Conservation (phyloP, 2,797 vertebrate species). For the Moxostoma hubbsi region DNA sequence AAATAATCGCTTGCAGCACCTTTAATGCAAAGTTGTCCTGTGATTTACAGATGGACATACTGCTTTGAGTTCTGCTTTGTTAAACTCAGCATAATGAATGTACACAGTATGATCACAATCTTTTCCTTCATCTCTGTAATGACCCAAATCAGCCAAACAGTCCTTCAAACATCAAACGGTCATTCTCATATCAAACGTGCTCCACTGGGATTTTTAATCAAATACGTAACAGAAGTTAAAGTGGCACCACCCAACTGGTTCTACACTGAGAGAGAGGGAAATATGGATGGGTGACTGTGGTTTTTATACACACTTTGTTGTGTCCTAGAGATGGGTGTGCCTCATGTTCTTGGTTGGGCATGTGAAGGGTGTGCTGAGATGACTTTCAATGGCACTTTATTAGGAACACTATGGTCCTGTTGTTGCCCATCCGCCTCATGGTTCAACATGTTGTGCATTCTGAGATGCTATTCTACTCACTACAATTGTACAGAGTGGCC, state of each 20-base stretch:
- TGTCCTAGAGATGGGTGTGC: slow-evolving; percentile 36
- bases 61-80: slow-evolving; percentile 25
- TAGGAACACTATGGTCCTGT: too few species aligned
- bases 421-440: too few species aligned
- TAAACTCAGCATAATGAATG: slow-evolving; percentile 35
- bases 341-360: slow-evolving; percentile 43
- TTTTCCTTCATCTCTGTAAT: slow-evolving; percentile 43
- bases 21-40: background rate
- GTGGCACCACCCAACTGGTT: background rate
- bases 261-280: slow-evolving; percentile 27
- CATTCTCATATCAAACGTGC: slow-evolving; percentile 45
- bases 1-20: too few species aligned
- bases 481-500: too few species aligned
- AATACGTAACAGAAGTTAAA: slow-evolving; percentile 64
- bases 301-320: background rate
- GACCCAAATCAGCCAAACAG: slow-evolving; percentile 50
- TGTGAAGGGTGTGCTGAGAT: background rate
- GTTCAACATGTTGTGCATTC: too few species aligned
- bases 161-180: slow-evolving; percentile 45
- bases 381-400: background rate
- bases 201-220: slow-evolving; percentile 68
- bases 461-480: too few species aligned
- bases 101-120: slow-evolving; percentile 30
- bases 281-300: slow-evolving; percentile 56
- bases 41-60: background rate